Evolutionary conservation across 1,140 invertebrate genomes (phyloP), one percentile per base, ranked within the genome.

Genomic region (Teleopsis dalmanni): DNA sequence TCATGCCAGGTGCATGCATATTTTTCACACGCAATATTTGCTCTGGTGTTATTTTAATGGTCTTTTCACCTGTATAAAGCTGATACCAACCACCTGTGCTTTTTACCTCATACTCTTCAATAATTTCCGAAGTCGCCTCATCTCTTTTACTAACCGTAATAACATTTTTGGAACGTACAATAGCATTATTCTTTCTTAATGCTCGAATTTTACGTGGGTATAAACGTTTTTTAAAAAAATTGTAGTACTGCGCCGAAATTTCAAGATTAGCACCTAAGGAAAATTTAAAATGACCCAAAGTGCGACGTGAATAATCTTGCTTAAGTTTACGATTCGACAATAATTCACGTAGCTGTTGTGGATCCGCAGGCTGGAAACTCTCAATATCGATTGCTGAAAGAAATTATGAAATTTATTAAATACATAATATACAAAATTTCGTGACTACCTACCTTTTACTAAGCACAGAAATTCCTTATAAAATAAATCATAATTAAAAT

Each of bases 391-490:
- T 47, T 26, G 50, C 38, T 47, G 29, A 13, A 49, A 49, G n/a
- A 14, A 46, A 34, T n/a, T 14, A 13, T 11, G n/a, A 11, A 14
- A 14, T 34, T 34, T 14, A 34, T 34, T 3, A 43, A 43, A 43
- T 43, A 8, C 13, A 25, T 13, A 27, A 42, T 18, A 29, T 27
- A 8, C 9, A 25, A 29, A 31, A 43, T 3, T 43, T 18, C n/a
- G n/a, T 19, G 1, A 19, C n/a, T n/a, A n/a, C 41, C 9, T 25
- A 62, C 64, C 64, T 22, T 61, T 44, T 2, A 63, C 62, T 0
- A 65, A 42, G 3, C 55, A 64, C 22, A 70, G 53, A 36, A 70
- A 70, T 36, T 70, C 67, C 51, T 63, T 69, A 51, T 67, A 70
- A 38, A 70, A 70, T 9, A 56, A 51, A 26, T 62, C 57, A 34